Percentiles rank a stretch among this genome's conserved stretches.
Conservation (phyloP, 2,888 invertebrate species). For the Herminia tarsipennalis region DNA sequence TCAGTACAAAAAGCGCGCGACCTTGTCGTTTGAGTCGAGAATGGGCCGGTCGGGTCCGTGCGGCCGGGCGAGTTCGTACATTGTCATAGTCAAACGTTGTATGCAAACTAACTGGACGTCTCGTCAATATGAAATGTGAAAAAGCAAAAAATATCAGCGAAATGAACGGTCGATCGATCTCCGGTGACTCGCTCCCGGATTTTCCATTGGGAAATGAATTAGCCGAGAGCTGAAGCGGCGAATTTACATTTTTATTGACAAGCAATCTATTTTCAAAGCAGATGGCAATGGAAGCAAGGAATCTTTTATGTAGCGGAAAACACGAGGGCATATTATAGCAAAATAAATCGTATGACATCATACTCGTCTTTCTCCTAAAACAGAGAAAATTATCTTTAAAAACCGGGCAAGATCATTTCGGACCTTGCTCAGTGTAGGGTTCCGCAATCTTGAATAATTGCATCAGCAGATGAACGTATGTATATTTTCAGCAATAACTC, state of each 20-base stretch:
- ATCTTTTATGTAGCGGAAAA: constrained; percentile 62
- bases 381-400: no score
- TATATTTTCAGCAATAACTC: no score
- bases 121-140: constrained; percentile 72
- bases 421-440: no score
- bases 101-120: constrained; percentile 69
- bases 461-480: no score
- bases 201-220: constrained; percentile 85
- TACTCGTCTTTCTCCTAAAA: no score
- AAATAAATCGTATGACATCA: no score
- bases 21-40: constrained; percentile 53
- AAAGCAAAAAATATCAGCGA: constrained; percentile 68
- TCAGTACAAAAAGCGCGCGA: constrained; percentile 64
- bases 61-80: constrained; percentile 45
- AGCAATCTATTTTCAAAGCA: constrained; percentile 81
- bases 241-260: constrained; percentile 86
- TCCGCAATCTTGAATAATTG: no score
- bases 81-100: constrained; percentile 56
- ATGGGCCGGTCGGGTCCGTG: constrained; percentile 39
- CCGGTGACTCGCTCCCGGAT: constrained; percentile 80
- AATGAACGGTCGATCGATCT: constrained; percentile 83
- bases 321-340: constrained; percentile 43
- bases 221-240: constrained; percentile 79
- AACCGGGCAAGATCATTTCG: no score
- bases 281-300: constrained; percentile 72